These are phyloP conservation scores for Papilio dardanus DNA, from an alignment of 1,140 invertebrate genomes.

Conservation along the genomic window DNA sequence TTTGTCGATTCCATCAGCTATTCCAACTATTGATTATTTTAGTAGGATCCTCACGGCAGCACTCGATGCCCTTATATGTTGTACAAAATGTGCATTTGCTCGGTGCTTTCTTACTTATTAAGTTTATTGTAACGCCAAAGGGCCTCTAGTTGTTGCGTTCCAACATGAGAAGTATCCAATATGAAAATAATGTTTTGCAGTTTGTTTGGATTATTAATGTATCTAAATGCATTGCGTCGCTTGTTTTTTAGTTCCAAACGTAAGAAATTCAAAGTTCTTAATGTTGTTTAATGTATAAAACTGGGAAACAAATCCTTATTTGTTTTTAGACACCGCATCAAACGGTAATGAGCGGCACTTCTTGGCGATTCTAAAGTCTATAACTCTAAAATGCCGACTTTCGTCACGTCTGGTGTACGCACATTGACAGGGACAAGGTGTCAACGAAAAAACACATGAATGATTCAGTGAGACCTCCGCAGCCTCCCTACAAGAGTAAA, in stretches of 20 bases:
- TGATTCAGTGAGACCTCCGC: constrained; percentile 77
- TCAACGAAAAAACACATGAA: constrained; percentile 77
- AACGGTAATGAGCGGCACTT: constrained; percentile 14
- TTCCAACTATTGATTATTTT: too few relatives aligned
- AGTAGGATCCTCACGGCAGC: not conserved
- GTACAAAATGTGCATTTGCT: not conserved
- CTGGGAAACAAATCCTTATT: not conserved
- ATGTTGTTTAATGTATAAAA: not conserved
- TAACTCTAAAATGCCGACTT: constrained; percentile 21
- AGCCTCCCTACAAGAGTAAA: constrained; percentile 68
- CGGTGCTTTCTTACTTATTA: not conserved
- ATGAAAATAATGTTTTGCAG: too few relatives aligned
- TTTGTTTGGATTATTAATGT: too few relatives aligned
- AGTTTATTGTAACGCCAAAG: not conserved
- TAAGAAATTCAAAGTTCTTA: not conserved
- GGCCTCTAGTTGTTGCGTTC: too few relatives aligned
- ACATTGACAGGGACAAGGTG: constrained; percentile 77
- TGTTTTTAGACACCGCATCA: not conserved
- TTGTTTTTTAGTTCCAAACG: not conserved
- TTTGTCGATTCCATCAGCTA: too few relatives aligned
- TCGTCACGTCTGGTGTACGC: constrained; percentile 49
- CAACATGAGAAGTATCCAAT: too few relatives aligned
- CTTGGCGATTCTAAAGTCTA: constrained; percentile 31
- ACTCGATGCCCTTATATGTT: not conserved
- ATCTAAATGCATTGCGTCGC: too few relatives aligned